Evolutionary conservation across 2,113 vertebrate genomes (phyloP).

Genomic region (Myiozetetes cayanensis): DNA sequence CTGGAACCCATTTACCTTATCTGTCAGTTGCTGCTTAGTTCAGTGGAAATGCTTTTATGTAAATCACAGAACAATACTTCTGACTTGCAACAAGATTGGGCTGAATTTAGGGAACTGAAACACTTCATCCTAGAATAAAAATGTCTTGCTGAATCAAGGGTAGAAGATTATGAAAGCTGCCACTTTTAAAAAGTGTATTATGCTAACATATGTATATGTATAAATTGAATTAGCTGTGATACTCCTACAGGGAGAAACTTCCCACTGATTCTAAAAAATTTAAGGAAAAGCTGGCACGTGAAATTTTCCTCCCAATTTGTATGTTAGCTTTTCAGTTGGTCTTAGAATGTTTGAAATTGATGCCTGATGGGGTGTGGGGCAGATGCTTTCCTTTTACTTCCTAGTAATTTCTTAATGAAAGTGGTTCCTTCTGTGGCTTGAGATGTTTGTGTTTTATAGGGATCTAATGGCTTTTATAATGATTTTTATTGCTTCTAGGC

Average conservation of each 20-base stretch:
- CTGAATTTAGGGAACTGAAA: constrained; percentile 37
- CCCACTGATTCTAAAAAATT: background rate
- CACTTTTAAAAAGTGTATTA: background rate
- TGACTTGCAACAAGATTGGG: constrained; percentile 3
- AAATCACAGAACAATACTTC: constrained; percentile 31
- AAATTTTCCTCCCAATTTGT: background rate
- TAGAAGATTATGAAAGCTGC: constrained; percentile 12
- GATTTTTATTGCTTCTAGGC: background rate
- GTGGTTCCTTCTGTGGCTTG: background rate
- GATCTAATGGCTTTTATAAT: background rate
- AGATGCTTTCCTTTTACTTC: background rate
- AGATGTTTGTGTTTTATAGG: background rate
- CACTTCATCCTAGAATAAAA: constrained; percentile 34
- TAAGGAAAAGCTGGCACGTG: background rate
- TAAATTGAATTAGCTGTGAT: constrained; percentile 35
- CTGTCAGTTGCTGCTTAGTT: constrained; percentile 47
- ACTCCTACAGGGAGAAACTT: background rate
- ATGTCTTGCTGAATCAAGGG: constrained; percentile 39
- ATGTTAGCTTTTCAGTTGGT: background rate
- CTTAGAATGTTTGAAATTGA: background rate
- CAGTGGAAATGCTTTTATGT: constrained; percentile 49
- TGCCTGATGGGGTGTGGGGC: background rate
- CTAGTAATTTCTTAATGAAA: background rate
- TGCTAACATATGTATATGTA: background rate
- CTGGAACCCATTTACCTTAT: constrained; percentile 31